Evolutionary conservation across 2,797 vertebrate genomes (phyloP).

Genomic region (Pangasius krempfi): DNA sequence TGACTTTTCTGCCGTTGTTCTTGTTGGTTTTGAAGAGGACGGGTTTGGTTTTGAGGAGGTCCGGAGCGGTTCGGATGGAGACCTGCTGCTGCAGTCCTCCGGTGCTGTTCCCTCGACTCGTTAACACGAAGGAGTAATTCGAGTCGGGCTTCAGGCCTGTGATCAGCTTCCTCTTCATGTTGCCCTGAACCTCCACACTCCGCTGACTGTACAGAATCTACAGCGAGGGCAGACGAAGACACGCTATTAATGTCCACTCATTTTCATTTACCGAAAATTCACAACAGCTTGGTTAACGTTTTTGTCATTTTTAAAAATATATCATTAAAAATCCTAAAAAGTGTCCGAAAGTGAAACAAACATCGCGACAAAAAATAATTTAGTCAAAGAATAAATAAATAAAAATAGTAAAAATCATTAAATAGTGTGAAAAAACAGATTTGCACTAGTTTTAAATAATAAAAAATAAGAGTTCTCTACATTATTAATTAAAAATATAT

Average conservation of each 20-base stretch:
- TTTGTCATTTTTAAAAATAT: too few relatives aligned
- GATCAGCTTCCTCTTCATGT: conserved; percentile 89
- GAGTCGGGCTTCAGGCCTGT: conserved; percentile 89
- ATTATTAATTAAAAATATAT: background rate
- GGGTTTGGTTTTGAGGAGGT: conserved; percentile 85
- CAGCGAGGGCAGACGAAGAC: background rate
- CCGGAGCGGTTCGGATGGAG: conserved; percentile 90
- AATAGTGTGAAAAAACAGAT: background rate
- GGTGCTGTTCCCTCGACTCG: conserved; percentile 88
- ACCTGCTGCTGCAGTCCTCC: conserved; percentile 93
- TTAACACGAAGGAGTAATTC: conserved; percentile 93
- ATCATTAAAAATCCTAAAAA: too few relatives aligned
- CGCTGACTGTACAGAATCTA: conserved; percentile 95
- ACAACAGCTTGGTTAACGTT: too few relatives aligned
- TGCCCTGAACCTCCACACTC: conserved; percentile 89
- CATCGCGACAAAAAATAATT: too few relatives aligned
- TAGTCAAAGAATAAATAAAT: background rate
- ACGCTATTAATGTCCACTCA: background rate
- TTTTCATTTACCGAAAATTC: background rate
- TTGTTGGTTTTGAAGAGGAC: conserved; percentile 72
- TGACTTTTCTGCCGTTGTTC: conserved; percentile 82
- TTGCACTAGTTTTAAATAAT: too few relatives aligned
- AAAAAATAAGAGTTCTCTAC: too few relatives aligned
- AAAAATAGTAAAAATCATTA: background rate
- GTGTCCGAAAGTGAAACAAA: too few relatives aligned